Evolutionary conservation across 2,113 vertebrate genomes (phyloP).

Genomic region (Thalassoma bifasciatum): DNA sequence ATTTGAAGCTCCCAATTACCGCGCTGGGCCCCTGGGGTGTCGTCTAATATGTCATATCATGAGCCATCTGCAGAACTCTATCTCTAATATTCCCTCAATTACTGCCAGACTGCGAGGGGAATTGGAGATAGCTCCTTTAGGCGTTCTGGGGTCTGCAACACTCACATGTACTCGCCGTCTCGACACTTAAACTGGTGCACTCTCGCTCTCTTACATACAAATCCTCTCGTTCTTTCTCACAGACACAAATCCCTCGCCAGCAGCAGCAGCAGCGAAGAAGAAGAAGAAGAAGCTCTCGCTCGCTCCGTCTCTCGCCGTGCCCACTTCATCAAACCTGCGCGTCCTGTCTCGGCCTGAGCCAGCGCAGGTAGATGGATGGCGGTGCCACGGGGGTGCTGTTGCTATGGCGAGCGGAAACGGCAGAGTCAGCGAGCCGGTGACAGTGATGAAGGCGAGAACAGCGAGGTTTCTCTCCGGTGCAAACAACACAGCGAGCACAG

Average conservation of each 20-base stretch:
- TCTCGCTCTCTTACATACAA: conserved; percentile 45
- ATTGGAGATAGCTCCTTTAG: conserved; percentile 63
- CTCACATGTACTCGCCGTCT: conserved; percentile 38
- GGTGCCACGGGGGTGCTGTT: conserved; percentile 54
- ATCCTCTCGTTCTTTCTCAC: background rate
- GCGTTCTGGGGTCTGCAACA: conserved; percentile 50
- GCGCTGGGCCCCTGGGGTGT: conserved; percentile 61
- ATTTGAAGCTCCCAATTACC: conserved; percentile 77
- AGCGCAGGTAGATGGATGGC: conserved; percentile 73
- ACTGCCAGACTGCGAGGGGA: conserved; percentile 59
- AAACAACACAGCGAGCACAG: conserved; percentile 63
- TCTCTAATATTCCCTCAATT: conserved; percentile 75
- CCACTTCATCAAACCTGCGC: conserved; percentile 71
- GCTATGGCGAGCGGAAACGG: conserved; percentile 65
- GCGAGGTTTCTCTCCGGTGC: conserved; percentile 49
- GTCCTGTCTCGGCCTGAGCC: conserved; percentile 25
- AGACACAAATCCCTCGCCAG: conserved; percentile 20
- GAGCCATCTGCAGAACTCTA: conserved; percentile 64
- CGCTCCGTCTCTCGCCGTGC: conserved; percentile 38
- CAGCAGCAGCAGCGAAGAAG: no score
- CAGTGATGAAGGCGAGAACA: conserved; percentile 76
- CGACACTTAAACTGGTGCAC: conserved; percentile 42
- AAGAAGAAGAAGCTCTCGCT: background rate
- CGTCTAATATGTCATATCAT: conserved; percentile 76
- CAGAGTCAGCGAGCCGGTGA: conserved; percentile 75